Evolutionary conservation across 2,888 invertebrate species (phyloP), one percentile per base, ranked within the genome.

Genomic region (Yponomeuta malinellus): DNA sequence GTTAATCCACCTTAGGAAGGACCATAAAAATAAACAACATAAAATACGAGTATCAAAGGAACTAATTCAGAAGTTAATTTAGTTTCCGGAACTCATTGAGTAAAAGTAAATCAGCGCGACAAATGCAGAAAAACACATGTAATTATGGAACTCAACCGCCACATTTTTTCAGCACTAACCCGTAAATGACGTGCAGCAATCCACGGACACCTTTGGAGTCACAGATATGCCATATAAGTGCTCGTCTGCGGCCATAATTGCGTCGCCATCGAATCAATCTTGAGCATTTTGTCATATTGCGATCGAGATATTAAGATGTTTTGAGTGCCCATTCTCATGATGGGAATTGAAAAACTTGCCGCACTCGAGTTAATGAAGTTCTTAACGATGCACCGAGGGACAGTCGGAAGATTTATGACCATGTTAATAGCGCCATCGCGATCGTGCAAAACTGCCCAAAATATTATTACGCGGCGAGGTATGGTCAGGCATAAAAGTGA

Each of bases 351-450:
- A 89, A 87, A 88, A 85, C 79, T 76, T 76, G 77, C 78, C 78
- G 78, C 84, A 80, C 75, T 77, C 81, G 78, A 79, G 75, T 81
- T 90, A 90, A 90, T 91, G 87, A 89, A 89, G 89, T 87, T 86
- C 85, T 88, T 85, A 87, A 87, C 83, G 82, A 85, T 81, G 80
- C 37, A 83, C 78, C 79, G 79, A 83, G 76, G 75, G 79, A 85
- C 86, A 81, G 80, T 76, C 77, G 78, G 74, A 76, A 88, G 89
- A 91, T 91, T 91, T 90, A 90, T 91, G 82, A 77, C 83, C 73
- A 69, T 78, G 76, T 79, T 90, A 91, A 90, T 79, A 76, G 78
- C 68, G 33, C 66, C 29, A 33, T 75, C 78, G 74, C 12, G 52
- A 10, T 59, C 52, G 52, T 23, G 72, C 83, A 88, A 87, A 85